Base-by-base conservation (phyloP, 2,888 invertebrate genomes). In the Lasioglossum villosulum region DNA sequence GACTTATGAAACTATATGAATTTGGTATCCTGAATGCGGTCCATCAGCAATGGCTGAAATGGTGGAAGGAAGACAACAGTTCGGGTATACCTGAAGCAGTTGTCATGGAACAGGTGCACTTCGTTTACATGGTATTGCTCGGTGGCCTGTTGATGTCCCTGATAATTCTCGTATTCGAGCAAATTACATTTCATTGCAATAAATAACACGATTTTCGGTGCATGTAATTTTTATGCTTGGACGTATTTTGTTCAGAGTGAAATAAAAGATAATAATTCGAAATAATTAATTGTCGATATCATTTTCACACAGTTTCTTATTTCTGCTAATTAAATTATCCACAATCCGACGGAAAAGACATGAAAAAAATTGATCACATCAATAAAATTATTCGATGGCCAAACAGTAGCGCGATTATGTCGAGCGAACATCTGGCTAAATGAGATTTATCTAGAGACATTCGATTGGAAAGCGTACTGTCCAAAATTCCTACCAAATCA, bases 1-100 rank as follows among this genome's bases (percentile, higher is more conserved):
- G 87, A 34, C 48, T 87, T n/a, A 14, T 87, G 1, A 87, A 30
- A 37, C 56, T 91, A 19, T 45, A 77, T 14, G 91, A 92, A 81
- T 45, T n/a, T 0, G 92, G 92, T 3, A 52, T 92, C 10, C 8
- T 19, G 10, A 2, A 81, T 79, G 1, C 19, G 68, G 0, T 6
- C 16, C 30, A 27, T 8, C 68, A 90, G 23, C 81, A 34, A 23
- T 92, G 90, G 91, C n/a, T 88, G 3, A 45, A 2, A 5, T 6
- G 37, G 2, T 42, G 56, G 45, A 71, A 72, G 5, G 10, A 5
- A 2, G 63, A 75, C 27, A 30, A 70, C 6, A n/a, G 39, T 0
- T 19, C 8, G 0, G 39, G 16, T 1, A 4, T 3, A 19, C n/a
- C 39, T 0, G 68, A 90, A 30, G 48, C 83, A 4, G 83, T 92